phyloP scores from a whole-genome alignment of 1,140 invertebrate genomes.

The Globodera ellingtonae region DNA sequence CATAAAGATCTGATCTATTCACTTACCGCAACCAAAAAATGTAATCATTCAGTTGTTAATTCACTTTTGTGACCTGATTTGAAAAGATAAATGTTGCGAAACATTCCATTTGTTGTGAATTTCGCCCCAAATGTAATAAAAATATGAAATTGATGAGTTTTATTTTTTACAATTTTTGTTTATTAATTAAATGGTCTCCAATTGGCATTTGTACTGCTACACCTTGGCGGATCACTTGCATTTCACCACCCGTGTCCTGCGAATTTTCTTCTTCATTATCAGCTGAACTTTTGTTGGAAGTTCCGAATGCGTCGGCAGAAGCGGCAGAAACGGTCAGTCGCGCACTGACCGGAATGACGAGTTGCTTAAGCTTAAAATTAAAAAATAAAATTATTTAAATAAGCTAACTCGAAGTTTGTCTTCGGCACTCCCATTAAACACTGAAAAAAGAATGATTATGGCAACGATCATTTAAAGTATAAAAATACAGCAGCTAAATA shows the following conservation, averaged over 20 bases:
- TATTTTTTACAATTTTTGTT: too few relatives aligned
- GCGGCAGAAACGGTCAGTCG: background rate
- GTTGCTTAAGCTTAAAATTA: background rate
- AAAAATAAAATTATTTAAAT: background rate
- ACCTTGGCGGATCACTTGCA: background rate
- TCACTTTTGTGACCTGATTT: too few relatives aligned
- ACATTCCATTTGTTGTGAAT: too few relatives aligned
- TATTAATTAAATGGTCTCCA: too few relatives aligned
- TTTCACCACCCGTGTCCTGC: background rate
- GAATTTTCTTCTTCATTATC: background rate
- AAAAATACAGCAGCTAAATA: too few relatives aligned
- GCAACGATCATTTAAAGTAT: background rate
- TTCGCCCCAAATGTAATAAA: too few relatives aligned
- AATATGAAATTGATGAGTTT: too few relatives aligned
- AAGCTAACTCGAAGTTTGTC: background rate
- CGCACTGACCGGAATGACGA: background rate
- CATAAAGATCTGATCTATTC: too few relatives aligned
- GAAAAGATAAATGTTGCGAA: too few relatives aligned
- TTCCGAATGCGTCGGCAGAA: background rate
- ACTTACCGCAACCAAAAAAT: too few relatives aligned
- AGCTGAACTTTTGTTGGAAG: background rate
- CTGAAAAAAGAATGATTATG: background rate
- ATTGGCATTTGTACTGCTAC: background rate
- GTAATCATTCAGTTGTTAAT: too few relatives aligned
- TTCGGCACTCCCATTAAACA: background rate